Conservation (phyloP, 2,113 vertebrate species). For the Petromus typicus region DNA sequence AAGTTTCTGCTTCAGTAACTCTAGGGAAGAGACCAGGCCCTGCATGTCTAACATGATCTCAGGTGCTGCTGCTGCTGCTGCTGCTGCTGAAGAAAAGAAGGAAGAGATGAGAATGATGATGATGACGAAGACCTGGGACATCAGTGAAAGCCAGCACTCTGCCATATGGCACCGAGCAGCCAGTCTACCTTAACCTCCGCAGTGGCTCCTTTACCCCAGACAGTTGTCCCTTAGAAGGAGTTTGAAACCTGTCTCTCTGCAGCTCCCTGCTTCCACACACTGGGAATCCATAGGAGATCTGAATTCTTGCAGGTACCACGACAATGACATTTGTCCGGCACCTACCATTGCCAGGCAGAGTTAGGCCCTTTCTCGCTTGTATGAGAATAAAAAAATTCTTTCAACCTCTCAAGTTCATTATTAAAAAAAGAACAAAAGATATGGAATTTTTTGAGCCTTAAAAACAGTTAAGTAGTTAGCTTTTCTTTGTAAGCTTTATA, state of each 20-base stretch:
- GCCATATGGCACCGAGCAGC: fast-evolving
- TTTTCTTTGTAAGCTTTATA: background rate
- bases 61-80: background rate
- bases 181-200: background rate
- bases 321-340: background rate
- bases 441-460: background rate
- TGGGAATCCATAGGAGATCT: background rate
- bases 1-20: background rate
- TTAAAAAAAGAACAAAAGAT: constrained; percentile 25
- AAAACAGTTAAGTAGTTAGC: background rate
- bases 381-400: background rate
- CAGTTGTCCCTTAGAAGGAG: background rate
- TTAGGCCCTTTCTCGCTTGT: background rate
- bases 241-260: background rate
- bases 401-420: background rate
- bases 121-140: background rate
- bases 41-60: background rate
- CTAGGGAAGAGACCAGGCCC: background rate
- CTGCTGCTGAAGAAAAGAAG: too few species aligned
- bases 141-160: background rate
- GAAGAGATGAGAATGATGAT: background rate
- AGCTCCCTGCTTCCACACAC: background rate
- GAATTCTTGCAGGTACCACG: background rate
- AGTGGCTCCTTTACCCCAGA: background rate
- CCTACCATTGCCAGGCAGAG: background rate